phyloP scores from a whole-genome alignment of 2,797 vertebrate species.

The Pithecia hirsuta region DNA sequence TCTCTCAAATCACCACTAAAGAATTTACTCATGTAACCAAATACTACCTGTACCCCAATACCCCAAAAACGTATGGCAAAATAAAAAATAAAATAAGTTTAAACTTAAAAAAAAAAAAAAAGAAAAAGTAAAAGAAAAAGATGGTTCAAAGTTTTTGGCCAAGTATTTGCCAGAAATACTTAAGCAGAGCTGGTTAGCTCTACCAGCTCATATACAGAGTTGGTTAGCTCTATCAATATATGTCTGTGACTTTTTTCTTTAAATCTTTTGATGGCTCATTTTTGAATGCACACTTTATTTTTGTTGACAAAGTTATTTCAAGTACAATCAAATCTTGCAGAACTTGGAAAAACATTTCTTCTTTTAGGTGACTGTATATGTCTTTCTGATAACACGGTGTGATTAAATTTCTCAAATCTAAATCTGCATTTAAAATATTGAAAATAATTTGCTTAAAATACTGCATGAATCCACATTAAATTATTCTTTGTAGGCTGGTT shows the following conservation, averaged over 20 bases:
- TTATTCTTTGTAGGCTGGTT: not conserved
- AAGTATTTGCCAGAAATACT: not conserved
- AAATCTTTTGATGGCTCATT: not conserved
- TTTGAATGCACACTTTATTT: not conserved
- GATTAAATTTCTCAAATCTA: conserved; percentile 28
- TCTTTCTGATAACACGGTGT: not conserved
- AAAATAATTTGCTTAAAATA: conserved; percentile 36
- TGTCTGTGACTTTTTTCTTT: not conserved
- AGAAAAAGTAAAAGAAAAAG: too few relatives aligned
- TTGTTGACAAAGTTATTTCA: not conserved
- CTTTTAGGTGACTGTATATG: not conserved
- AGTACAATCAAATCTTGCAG: not conserved
- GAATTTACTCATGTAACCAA: too few relatives aligned
- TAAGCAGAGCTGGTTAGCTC: not conserved
- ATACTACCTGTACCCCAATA: too few relatives aligned
- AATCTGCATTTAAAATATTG: conserved; percentile 30
- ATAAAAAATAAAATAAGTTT: too few relatives aligned
- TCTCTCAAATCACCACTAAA: too few relatives aligned
- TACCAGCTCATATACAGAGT: not conserved
- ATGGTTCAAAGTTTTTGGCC: not conserved
- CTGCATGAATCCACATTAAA: not conserved
- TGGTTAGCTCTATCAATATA: not conserved
- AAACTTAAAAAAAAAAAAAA: too few relatives aligned
- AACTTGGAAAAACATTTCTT: conserved; percentile 2
- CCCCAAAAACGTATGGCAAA: too few relatives aligned